These are phyloP conservation scores for Brachyptera putata DNA, from an alignment of 2,888 invertebrate species.

Conservation along the genomic window DNA sequence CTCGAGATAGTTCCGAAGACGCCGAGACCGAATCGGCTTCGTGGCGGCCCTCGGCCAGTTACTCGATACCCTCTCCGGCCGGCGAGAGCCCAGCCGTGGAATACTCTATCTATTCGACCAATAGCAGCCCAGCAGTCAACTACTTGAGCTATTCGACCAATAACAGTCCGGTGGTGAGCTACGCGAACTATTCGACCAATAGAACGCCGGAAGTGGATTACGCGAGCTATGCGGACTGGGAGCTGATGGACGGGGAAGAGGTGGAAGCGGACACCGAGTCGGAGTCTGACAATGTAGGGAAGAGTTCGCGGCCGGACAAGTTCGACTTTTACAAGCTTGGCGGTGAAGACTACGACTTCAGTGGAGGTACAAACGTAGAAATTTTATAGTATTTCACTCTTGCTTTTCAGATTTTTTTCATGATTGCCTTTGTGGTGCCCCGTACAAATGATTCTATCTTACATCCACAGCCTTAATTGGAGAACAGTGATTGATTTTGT, in stretches of 20 bases:
- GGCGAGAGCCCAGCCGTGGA: background rate
- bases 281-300: constrained; percentile 18
- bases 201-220: constrained; percentile 36
- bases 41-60: too few species aligned
- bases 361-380: constrained; percentile 34
- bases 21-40: constrained; percentile 43
- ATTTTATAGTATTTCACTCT: too few species aligned
- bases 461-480: too few species aligned
- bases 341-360: constrained; percentile 37
- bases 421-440: too few species aligned
- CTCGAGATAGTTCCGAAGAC: constrained; percentile 55
- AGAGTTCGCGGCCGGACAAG: constrained; percentile 6
- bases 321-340: constrained; percentile 34
- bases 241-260: constrained; percentile 31
- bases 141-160: background rate
- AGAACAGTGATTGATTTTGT: too few species aligned
- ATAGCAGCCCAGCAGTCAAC: too few species aligned
- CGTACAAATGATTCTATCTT: too few species aligned
- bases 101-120: background rate
- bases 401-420: too few species aligned
- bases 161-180: too few species aligned
- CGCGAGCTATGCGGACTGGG: constrained; percentile 40
- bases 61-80: background rate
- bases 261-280: constrained; percentile 31
- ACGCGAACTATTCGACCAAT: background rate